Base-by-base conservation (phyloP, 2,797 vertebrate genomes). In the Malurus splendens region DNA sequence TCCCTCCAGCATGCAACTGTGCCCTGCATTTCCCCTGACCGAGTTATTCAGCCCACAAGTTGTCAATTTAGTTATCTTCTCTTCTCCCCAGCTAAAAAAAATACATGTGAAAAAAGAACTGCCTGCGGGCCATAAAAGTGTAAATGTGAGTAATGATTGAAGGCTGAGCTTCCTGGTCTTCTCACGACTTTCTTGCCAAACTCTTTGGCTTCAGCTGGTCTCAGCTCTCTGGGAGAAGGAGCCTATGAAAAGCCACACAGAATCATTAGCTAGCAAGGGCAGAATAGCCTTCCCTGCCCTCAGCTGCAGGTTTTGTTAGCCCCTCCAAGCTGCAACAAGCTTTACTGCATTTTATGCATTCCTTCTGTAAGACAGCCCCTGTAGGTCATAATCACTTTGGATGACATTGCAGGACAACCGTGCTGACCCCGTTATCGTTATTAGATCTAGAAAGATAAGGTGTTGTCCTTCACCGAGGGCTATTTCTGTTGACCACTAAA, bases 401-500 rank as follows among this genome's bases (percentile, higher is more conserved):
- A 10, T 47, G 47, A 39, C 50, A 79, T 59, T 57, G 39, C 33
- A 8, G 59, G 82, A 75, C 36, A 85, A 67, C 45, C 38, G 33
- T 42, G 41, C 67, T 57, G 44, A 50, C 45, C 45, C 38, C 18
- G 16, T 82, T 64, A 75, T 86, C 77, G 86, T 77, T 90, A 42
- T 7, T 33, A 59, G 54, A 72, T 71, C 76, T 59, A 67, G 59
- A 78, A 57, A 67, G 73, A 82, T 51, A 59, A 78, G 55, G 67
- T 62, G 68, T 41, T 87, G 87, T 85, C 87, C 72, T 87, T 90
- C 90, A 54, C 64, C 3, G 7, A 75, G 76, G 0, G 1, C 70
- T 86, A 76, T 89, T 91, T 89, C 86, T 83, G 74, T 48, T 83
- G 65, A 64, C 70, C 39, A 55, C 56, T 76, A 55, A 86, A 90